phyloP scores from a whole-genome alignment of 2,113 vertebrate species.

The Menidia beryllina region DNA sequence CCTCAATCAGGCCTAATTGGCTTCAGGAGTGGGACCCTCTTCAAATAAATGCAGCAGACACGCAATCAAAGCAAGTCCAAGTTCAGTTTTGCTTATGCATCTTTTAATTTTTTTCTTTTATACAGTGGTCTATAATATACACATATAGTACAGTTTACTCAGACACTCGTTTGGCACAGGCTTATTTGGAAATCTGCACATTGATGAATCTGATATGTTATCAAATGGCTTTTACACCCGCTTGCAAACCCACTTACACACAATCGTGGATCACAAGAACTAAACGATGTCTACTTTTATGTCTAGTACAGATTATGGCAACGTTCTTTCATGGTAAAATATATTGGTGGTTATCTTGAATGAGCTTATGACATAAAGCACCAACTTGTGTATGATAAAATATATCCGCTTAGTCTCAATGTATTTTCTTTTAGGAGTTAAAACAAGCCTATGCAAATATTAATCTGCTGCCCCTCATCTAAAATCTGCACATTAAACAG shows the following conservation, averaged over 20 bases:
- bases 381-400: constrained; percentile 12
- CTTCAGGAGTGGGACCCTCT: constrained; percentile 48
- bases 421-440: constrained; percentile 5
- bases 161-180: constrained; percentile 25
- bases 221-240: neutral
- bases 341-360: constrained; percentile 10
- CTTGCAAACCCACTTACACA: neutral
- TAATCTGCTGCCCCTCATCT: neutral
- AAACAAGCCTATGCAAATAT: neutral
- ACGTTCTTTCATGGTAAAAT: constrained; percentile 9
- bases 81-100: constrained; percentile 3
- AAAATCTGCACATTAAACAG: constrained; percentile 60
- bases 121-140: constrained; percentile 32
- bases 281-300: neutral
- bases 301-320: constrained; percentile 2
- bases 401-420: neutral
- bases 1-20: constrained; percentile 48
- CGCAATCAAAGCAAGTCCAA: neutral
- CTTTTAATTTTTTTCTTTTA: constrained; percentile 33
- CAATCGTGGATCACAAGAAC: neutral
- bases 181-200: constrained; percentile 17
- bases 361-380: constrained; percentile 46
- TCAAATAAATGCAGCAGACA: neutral
- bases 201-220: constrained; percentile 30
- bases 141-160: constrained; percentile 50